Evolutionary conservation across 2,113 vertebrate species (phyloP), one percentile per base, ranked within the genome.

Genomic region (Pitta sordida): DNA sequence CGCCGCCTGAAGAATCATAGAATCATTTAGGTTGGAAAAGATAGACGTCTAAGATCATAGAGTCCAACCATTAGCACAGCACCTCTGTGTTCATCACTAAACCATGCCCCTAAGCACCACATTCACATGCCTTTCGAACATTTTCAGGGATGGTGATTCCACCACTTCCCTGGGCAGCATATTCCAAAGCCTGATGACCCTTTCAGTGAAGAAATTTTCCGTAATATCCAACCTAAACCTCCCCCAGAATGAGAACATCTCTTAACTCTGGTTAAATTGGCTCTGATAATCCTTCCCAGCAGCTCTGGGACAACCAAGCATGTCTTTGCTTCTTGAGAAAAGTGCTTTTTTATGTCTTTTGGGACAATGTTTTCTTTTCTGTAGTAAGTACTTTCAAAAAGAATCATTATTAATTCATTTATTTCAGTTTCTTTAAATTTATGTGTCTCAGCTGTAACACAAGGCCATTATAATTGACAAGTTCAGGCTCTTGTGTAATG

Each of bases 351-450:
- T 10, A 22, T 87, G 74, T 83, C 81, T 91, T 86, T 85, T 32
- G 68, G 58, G 76, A 80, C 17, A 49, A 53, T 23, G 30, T 43
- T 83, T 83, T 79, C 44, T 78, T 79, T 49, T 79, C 48, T 62
- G 62, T 17, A 69, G 73, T 60, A 79, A 48, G 2, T 58, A 39
- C 52, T 89, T 90, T 58, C 44, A 44, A 69, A 82, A 94, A 68
- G 36, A 64, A 69, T 14, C 27, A 53, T 85, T 82, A 83, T 76
- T 84, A 82, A 89, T 76, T 92, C 5, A 76, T 84, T 76, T 87
- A 73, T 90, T 95, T 94, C 49, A 80, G 34, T 48, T 73, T 91
- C 46, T 73, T 95, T 43, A 65, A 87, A 81, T 79, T 44, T 68
- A 19, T 0, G 0, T 89, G n/a, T 16, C 39, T 86, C 36, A 91